Evolutionary conservation across 2,888 invertebrate genomes (phyloP), one percentile per base, ranked within the genome.

Genomic region (Coenonympha glycerion): DNA sequence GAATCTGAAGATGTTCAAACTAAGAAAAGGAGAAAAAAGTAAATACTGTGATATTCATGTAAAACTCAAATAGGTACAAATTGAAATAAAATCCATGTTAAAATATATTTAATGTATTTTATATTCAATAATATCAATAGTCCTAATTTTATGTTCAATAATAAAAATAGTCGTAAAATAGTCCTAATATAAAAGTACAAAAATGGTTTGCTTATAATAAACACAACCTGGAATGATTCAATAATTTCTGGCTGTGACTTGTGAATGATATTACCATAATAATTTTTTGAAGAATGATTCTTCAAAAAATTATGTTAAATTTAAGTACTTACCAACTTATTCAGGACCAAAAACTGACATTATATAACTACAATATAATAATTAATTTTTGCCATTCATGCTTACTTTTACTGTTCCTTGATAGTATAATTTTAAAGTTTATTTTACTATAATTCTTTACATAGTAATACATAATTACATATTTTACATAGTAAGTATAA

Each of bases 11-110:
- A 59, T 16, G 63, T 65, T 8, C 60, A 59, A 39, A 57, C 59
- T 8, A 74, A 70, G 52, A 91, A 72, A 21, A 79, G 70, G 47
- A 57, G 66, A 66, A 55, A 76, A 67, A 64, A 45, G 34, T 34
- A 37, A 52, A n/a, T 36, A 6, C 11, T 26, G 24, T 53, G 22
- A 36, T 49, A 22, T 26, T n/a, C 16, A 13, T 52, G 6, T 28
- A 42, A 39, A 49, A 37, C 66, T 48, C 66, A 60, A 52, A 59
- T 60, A 67, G 60, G 56, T 34, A 15, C 18, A 34, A 24, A 47
- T 42, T n/a, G 26, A 22, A 36, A 36, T 21, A 15, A 39, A 39
- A 15, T 15, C 22, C 15, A 15, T 8, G 24, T 24, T 39, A 8
- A 6, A 15, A 11, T 37, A 15, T 8, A 22, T 1, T 15, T 39